A percentile compares a stretch with the other conserved stretches of the same genome.
Evolutionary conservation across 1,140 invertebrate species (phyloP).

Genomic region (Nautilus pompilius): DNA sequence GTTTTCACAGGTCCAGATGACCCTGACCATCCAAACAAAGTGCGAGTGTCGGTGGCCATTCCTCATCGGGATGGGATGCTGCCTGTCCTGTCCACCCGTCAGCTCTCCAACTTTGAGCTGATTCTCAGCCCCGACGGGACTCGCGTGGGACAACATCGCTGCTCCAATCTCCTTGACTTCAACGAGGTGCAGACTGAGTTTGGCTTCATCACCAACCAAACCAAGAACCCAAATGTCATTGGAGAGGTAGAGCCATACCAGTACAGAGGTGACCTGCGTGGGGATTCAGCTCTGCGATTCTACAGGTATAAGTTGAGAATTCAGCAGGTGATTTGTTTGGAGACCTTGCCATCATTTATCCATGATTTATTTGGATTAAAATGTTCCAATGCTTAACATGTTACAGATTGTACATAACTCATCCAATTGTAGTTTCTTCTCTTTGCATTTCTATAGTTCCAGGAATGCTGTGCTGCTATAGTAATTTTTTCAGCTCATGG

Average conservation of each 20-base stretch:
- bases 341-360: too few relatives aligned
- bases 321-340: too few relatives aligned
- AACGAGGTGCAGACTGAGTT: constrained; percentile 32
- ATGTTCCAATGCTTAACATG: too few relatives aligned
- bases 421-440: too few relatives aligned
- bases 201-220: constrained; percentile 48
- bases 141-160: constrained; percentile 47
- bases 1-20: constrained; percentile 45
- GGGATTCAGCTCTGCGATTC: constrained; percentile 44
- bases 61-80: constrained; percentile 56
- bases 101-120: constrained; percentile 54
- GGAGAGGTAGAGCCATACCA: constrained; percentile 51
- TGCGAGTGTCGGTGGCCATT: constrained; percentile 47
- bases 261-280: constrained; percentile 37
- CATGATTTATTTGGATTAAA: too few relatives aligned
- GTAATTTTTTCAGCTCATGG: too few relatives aligned
- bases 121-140: constrained; percentile 47
- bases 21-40: constrained; percentile 41
- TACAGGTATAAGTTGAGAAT: too few relatives aligned
- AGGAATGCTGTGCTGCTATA: too few relatives aligned
- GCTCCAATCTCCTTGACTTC: constrained; percentile 53
- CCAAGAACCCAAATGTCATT: constrained; percentile 31
- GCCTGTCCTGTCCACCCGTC: constrained; percentile 50
- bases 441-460: too few relatives aligned
- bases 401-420: too few relatives aligned